Evolutionary conservation across 2,113 vertebrate genomes (phyloP).

Genomic region (Cottus gobio): DNA sequence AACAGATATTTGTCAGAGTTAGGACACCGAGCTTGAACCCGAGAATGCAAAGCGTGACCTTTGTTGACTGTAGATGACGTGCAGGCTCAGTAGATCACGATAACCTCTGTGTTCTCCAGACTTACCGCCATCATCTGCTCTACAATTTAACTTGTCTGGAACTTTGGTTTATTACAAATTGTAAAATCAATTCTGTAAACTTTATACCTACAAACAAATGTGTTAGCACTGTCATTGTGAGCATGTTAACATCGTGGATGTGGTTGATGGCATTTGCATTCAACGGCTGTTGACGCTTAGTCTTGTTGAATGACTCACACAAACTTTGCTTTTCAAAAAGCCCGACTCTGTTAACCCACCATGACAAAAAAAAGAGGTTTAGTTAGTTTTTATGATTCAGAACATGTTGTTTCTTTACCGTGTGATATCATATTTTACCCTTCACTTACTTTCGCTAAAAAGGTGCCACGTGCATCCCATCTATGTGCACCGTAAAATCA

Average conservation of each 20-base stretch:
- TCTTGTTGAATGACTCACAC: neutral
- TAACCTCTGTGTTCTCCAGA: neutral
- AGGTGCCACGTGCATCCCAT: neutral
- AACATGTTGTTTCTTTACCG: neutral
- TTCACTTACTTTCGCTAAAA: neutral
- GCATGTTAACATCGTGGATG: neutral
- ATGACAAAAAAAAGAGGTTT: neutral
- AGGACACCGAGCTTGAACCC: neutral
- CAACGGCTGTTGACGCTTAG: neutral
- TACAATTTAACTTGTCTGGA: neutral
- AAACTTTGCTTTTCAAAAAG: neutral
- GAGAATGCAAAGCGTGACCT: neutral
- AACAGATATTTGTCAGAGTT: neutral
- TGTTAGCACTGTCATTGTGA: neutral
- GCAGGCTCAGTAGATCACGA: neutral
- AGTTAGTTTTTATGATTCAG: neutral
- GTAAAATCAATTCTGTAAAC: neutral
- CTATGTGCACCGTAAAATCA: conserved; percentile 1
- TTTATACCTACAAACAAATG: neutral
- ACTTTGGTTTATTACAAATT: neutral
- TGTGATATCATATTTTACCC: neutral
- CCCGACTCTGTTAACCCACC: neutral
- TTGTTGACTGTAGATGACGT: neutral
- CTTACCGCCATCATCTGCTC: neutral
- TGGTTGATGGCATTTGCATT: neutral